phyloP scores from a whole-genome alignment of 2,888 invertebrate genomes.

The Drosophila seclusa region DNA sequence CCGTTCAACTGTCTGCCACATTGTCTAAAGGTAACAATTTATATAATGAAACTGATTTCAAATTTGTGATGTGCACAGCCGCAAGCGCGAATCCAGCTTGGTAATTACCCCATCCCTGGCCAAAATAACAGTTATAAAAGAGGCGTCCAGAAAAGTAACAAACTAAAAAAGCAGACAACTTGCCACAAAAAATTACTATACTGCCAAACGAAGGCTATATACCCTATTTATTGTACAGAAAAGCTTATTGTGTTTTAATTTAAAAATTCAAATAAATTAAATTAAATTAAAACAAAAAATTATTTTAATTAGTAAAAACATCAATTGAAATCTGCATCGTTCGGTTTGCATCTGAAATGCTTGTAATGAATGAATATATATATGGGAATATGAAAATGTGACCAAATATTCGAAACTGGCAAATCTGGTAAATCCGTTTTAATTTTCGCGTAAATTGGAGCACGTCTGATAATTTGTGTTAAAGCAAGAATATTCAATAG shows the following conservation, averaged over 20 bases:
- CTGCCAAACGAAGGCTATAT: constrained; percentile 13
- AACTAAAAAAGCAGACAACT: constrained; percentile 23
- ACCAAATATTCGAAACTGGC: too few relatives aligned
- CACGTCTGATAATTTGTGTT: neutral
- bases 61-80: constrained; percentile 72
- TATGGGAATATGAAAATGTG: neutral
- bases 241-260: neutral
- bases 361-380: neutral
- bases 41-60: constrained; percentile 80
- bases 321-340: neutral
- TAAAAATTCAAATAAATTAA: neutral
- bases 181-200: neutral
- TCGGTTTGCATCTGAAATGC: neutral
- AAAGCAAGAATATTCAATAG: neutral
- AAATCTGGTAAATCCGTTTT: too few relatives aligned
- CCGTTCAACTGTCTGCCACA: constrained; percentile 66
- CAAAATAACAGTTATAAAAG: constrained; percentile 74
- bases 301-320: too few relatives aligned
- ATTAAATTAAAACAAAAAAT: too few relatives aligned
- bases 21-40: constrained; percentile 78
- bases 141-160: constrained; percentile 51
- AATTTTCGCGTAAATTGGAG: neutral
- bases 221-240: constrained; percentile 19
- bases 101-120: constrained; percentile 53
- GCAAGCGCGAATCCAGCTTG: constrained; percentile 45